Percentiles rank a stretch among this genome's conserved stretches.
Conservation (phyloP, 1,140 invertebrate species). For the Megalopta genalis region DNA sequence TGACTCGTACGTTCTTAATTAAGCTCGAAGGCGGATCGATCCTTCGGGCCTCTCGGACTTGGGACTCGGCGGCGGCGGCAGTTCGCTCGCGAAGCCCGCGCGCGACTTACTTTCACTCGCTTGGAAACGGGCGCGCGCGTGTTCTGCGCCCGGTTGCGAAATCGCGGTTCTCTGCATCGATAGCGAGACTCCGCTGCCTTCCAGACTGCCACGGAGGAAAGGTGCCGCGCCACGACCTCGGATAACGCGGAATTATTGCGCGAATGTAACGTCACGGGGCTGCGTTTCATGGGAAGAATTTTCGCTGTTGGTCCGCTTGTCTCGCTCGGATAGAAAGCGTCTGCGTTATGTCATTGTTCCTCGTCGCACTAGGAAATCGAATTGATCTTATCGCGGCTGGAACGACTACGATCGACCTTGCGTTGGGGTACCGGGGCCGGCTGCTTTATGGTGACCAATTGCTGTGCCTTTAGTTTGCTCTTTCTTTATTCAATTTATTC, state of each 20-base stretch:
- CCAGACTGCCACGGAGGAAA: neutral
- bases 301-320: neutral
- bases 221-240: neutral
- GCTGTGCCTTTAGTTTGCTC: no score
- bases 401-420: no score
- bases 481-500: no score
- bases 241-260: slow-evolving; percentile 23
- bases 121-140: slow-evolving; percentile 39
- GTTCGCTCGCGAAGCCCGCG: slow-evolving; percentile 18
- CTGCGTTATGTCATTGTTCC: neutral
- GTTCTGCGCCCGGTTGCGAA: slow-evolving; percentile 40
- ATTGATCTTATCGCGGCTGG: no score
- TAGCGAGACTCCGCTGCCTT: slow-evolving; percentile 17
- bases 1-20: slow-evolving; percentile 52
- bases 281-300: slow-evolving; percentile 2
- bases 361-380: no score
- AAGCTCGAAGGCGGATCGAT: slow-evolving; percentile 48
- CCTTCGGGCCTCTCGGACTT: slow-evolving; percentile 28
- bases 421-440: no score
- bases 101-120: slow-evolving; percentile 55
- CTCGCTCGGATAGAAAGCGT: neutral
- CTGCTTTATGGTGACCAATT: no score
- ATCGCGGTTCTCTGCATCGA: slow-evolving; percentile 50
- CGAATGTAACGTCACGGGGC: slow-evolving; percentile 6
- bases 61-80: neutral